Conservation (phyloP, 2,888 invertebrate species). For the Lasioglossum leucozonium region DNA sequence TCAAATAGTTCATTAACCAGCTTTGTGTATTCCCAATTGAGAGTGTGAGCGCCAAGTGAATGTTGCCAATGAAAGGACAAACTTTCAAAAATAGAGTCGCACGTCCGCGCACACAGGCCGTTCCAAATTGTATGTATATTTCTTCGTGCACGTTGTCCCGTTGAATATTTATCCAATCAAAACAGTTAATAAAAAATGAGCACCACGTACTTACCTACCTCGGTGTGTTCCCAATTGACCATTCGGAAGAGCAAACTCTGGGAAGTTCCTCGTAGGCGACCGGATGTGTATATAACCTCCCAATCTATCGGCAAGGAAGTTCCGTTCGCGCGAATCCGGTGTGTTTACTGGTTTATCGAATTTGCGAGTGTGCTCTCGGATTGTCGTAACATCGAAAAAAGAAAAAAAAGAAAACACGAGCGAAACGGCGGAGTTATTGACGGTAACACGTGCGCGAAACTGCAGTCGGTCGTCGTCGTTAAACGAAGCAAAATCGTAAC, state of each 20-base stretch:
- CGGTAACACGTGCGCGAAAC: neutral
- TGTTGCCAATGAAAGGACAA: neutral
- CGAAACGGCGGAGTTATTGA: neutral
- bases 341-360: constrained; percentile 7
- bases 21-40: neutral
- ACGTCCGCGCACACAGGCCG: no score
- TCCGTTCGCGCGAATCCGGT: neutral
- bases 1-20: neutral
- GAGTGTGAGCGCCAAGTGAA: neutral
- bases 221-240: constrained; percentile 2
- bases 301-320: neutral
- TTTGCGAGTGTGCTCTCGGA: neutral
- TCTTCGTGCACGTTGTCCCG: neutral
- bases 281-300: neutral
- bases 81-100: neutral
- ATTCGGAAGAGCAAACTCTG: neutral
- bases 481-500: neutral
- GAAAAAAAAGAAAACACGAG: neutral
- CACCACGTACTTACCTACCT: neutral
- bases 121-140: neutral
- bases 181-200: neutral
- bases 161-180: neutral
- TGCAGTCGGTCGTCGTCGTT: neutral
- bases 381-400: neutral
- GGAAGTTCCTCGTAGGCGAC: neutral